Conservation (phyloP, 2,797 vertebrate species). For the Sebastes kiyomatsui region DNA sequence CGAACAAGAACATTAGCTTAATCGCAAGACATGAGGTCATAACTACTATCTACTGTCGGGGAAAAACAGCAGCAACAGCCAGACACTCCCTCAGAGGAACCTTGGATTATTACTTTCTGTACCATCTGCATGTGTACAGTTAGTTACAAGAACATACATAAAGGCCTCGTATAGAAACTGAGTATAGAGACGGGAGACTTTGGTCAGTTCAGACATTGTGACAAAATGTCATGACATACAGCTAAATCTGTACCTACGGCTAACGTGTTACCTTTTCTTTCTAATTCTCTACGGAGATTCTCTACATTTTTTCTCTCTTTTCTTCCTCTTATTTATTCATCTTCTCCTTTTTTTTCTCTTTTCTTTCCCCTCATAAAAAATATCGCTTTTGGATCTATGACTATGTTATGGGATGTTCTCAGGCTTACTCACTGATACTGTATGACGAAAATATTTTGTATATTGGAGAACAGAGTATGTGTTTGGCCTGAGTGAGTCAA, state of each 20-base stretch:
- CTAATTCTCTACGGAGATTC: background rate
- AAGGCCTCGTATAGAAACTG: background rate
- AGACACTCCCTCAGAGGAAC: conserved; percentile 2
- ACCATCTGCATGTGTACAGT: background rate
- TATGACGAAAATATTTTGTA: too few relatives aligned
- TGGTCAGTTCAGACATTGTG: background rate
- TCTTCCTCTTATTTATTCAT: too few relatives aligned
- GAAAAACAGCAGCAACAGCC: background rate
- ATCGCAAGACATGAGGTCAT: background rate
- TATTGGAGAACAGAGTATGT: too few relatives aligned
- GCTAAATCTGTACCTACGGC: background rate
- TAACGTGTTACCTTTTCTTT: background rate
- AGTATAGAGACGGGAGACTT: background rate
- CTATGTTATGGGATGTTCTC: too few relatives aligned
- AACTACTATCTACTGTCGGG: background rate
- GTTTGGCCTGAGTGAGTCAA: too few relatives aligned
- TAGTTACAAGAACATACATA: background rate
- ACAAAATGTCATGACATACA: background rate
- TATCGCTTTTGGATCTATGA: too few relatives aligned
- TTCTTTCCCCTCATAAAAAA: too few relatives aligned
- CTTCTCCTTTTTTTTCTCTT: too few relatives aligned
- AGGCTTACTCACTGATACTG: too few relatives aligned
- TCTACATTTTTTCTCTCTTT: too few relatives aligned
- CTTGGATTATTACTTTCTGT: background rate
- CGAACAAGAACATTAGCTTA: background rate